Base-by-base conservation (phyloP, 2,888 invertebrate genomes). In the Phengaris alcon region DNA sequence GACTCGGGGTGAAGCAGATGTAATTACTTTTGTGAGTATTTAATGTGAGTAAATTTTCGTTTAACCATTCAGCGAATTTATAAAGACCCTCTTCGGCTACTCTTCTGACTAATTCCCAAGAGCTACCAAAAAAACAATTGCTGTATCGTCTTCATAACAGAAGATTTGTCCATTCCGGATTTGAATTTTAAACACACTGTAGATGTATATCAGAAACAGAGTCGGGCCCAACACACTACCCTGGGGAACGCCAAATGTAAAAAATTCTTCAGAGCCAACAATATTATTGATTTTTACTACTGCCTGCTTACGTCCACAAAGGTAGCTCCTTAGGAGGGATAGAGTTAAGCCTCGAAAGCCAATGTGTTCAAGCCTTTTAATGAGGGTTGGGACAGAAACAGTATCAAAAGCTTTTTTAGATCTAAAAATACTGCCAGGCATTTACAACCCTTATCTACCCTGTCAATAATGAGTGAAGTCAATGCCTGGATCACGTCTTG, bases 1-100 rank as follows among this genome's bases (percentile, higher is more conserved):
- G 68, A 68, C 68, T 68, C 10, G 68, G 68, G 22, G 68, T 68
- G 12, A 68, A 68, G 12, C 68, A 68, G 5, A 68, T 68, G 68
- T 13, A 68, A 46, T 46, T 68, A 68, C 68, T 22, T 68, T 46
- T 68, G 10, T 68, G 12, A 2, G 68, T 44, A 46, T 68, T 46
- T 46, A 46, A 13, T 2, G 68, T 68, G 10, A 68, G 68, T 22
- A 64, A 10, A 12, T 12, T 68, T 68, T 44, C 3, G 5, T 10
- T 12, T 12, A 68, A 13, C 68, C 68, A 68, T 6, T 44, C 3
- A 13, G 68, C 68, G 8, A 68, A 3, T 13, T 44, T 68, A 4
- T 10, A 46, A 10, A 68, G 44, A 46, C 44, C 68, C 10, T 46
- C 68, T 13, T 68, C 68, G 46, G 68, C 46, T 10, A 68, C 46